Percentiles rank a stretch among this genome's conserved stretches.
phyloP scores from a whole-genome alignment of 2,113 vertebrate genomes.

The Puntigrus tetrazona region DNA sequence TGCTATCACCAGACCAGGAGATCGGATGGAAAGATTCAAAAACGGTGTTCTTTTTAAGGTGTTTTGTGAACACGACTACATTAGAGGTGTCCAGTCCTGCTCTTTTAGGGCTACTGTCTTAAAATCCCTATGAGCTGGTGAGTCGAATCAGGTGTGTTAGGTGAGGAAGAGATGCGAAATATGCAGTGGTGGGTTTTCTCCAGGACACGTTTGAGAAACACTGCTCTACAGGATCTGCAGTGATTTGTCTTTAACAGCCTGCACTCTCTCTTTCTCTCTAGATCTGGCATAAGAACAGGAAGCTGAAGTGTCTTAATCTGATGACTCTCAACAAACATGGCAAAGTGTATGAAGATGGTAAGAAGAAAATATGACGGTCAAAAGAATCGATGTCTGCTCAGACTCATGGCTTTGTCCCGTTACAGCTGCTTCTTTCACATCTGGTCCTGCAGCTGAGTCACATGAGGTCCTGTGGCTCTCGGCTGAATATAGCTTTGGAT shows the following conservation, averaged over 20 bases:
- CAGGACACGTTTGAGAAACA: too few species aligned
- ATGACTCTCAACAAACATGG: constrained; percentile 89
- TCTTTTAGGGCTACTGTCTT: too few species aligned
- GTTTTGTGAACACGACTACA: too few species aligned
- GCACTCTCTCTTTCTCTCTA: constrained; percentile 55
- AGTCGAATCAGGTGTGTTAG: too few species aligned
- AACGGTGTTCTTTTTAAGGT: too few species aligned
- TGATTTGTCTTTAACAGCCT: not conserved
- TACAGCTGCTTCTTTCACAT: not conserved
- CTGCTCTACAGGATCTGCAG: not conserved
- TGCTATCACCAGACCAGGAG: too few species aligned
- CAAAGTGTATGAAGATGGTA: constrained; percentile 89
- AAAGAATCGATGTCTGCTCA: not conserved
- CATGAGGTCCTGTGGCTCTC: not conserved
- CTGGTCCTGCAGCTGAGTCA: not conserved
- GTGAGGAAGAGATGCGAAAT: too few species aligned
- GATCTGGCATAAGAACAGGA: constrained; percentile 94
- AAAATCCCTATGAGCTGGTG: too few species aligned
- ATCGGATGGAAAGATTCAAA: too few species aligned
- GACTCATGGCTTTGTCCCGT: not conserved
- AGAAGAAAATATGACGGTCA: not conserved
- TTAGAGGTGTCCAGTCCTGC: too few species aligned
- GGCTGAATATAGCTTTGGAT: not conserved
- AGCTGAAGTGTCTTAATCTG: constrained; percentile 90
- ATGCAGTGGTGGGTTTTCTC: too few species aligned